A percentile compares a stretch with the other conserved stretches of the same genome.
These are phyloP conservation scores for Aphelocoma coerulescens DNA, from an alignment of 2,113 vertebrate genomes.

Conservation along the genomic window DNA sequence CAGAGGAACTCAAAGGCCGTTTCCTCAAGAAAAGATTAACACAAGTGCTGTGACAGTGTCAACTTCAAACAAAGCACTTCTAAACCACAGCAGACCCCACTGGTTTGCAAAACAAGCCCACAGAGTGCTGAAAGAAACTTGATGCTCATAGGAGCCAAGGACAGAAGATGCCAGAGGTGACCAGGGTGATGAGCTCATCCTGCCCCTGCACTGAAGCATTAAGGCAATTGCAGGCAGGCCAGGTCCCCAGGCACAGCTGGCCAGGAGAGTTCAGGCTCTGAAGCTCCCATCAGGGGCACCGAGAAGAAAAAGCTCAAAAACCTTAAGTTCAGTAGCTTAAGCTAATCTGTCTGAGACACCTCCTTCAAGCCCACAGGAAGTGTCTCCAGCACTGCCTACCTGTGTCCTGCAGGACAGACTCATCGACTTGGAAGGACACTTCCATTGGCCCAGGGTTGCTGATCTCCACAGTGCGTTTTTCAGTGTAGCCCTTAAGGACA, in stretches of 20 bases:
- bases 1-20: background rate
- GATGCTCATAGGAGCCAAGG: background rate
- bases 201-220: background rate
- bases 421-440: constrained; percentile 69
- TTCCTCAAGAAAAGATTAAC: background rate
- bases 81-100: background rate
- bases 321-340: background rate
- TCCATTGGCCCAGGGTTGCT: constrained; percentile 74
- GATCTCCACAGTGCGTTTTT: constrained; percentile 68
- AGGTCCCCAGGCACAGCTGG: background rate
- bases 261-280: background rate
- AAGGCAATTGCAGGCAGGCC: background rate
- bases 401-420: constrained; percentile 63
- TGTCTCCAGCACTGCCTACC: constrained; percentile 58
- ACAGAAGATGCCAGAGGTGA: background rate
- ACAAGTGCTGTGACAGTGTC: background rate
- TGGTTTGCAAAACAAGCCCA: background rate
- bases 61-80: background rate
- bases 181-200: background rate
- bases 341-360: background rate
- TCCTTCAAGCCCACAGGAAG: background rate
- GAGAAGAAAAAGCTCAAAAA: background rate
- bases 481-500: constrained; percentile 60
- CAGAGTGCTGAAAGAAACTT: background rate
- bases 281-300: background rate